phyloP scores from a whole-genome alignment of 2,113 vertebrate species.

The Phyllostomus hastatus region DNA sequence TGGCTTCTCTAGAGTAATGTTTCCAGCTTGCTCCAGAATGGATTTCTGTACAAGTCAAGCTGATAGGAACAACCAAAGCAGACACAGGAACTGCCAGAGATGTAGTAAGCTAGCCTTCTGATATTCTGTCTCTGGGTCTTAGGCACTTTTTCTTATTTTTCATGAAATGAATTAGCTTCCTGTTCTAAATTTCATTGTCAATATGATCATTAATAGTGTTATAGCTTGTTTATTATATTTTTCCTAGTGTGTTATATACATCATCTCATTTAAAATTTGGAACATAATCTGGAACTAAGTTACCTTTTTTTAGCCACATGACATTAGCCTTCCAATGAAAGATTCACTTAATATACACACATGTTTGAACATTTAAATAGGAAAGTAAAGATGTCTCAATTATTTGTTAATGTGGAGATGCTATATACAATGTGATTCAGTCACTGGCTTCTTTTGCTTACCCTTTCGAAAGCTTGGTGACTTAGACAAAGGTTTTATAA shows the following conservation, averaged over 20 bases:
- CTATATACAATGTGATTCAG: neutral
- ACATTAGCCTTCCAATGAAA: neutral
- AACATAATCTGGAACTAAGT: neutral
- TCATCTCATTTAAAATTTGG: neutral
- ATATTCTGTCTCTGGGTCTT: neutral
- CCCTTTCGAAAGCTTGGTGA: neutral
- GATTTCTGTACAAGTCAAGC: neutral
- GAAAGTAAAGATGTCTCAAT: neutral
- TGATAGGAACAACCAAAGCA: neutral
- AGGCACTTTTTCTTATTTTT: neutral
- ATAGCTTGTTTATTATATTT: neutral
- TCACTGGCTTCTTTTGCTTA: neutral
- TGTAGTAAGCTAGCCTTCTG: neutral
- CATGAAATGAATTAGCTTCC: neutral
- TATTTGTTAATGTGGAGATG: neutral
- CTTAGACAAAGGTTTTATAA: neutral
- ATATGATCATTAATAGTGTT: neutral
- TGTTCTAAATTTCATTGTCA: neutral
- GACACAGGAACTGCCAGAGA: neutral
- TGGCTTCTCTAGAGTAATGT: neutral
- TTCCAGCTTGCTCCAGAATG: neutral
- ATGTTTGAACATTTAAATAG: neutral
- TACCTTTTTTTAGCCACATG: neutral
- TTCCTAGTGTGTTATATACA: neutral
- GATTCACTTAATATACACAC: neutral